Evolutionary conservation across 2,888 invertebrate species (phyloP).

Genomic region (Eupithecia tripunctaria): DNA sequence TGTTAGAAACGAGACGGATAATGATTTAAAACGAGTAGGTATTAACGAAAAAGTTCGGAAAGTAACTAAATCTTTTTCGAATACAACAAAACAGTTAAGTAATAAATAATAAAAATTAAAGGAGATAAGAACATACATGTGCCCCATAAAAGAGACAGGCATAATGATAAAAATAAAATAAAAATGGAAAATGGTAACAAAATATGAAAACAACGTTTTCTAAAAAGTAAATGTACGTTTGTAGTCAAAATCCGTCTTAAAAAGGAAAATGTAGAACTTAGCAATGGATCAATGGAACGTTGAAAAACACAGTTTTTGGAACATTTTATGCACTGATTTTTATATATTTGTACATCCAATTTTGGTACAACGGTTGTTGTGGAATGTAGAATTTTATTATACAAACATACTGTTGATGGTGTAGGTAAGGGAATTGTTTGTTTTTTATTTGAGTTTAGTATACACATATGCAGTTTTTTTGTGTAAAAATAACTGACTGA

Average conservation of each 20-base stretch:
- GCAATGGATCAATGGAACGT: slow-evolving; percentile 63
- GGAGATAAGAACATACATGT: background rate
- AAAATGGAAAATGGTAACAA: background rate
- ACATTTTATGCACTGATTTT: slow-evolving; percentile 81
- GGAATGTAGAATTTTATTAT: slow-evolving; percentile 55
- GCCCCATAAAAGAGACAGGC: background rate
- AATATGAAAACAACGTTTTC: background rate
- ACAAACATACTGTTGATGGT: slow-evolving; percentile 46
- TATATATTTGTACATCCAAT: slow-evolving; percentile 80
- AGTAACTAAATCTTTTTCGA: background rate
- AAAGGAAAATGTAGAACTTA: slow-evolving; percentile 46
- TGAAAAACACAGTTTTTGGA: slow-evolving; percentile 77
- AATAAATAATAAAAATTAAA: background rate
- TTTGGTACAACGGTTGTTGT: slow-evolving; percentile 74
- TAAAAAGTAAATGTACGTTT: background rate
- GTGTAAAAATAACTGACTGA: slow-evolving; percentile 10
- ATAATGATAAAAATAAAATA: background rate
- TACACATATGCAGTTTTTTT: background rate
- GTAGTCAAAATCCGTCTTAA: slow-evolving; percentile 41
- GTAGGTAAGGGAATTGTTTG: slow-evolving; percentile 19
- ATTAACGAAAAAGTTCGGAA: background rate
- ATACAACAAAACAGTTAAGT: background rate
- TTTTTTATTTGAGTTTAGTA: background rate
- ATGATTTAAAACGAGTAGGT: slow-evolving; percentile 22
- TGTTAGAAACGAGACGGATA: slow-evolving; percentile 43